Evolutionary conservation across 2,113 vertebrate species (phyloP).

Genomic region (Pygoscelis adeliae): DNA sequence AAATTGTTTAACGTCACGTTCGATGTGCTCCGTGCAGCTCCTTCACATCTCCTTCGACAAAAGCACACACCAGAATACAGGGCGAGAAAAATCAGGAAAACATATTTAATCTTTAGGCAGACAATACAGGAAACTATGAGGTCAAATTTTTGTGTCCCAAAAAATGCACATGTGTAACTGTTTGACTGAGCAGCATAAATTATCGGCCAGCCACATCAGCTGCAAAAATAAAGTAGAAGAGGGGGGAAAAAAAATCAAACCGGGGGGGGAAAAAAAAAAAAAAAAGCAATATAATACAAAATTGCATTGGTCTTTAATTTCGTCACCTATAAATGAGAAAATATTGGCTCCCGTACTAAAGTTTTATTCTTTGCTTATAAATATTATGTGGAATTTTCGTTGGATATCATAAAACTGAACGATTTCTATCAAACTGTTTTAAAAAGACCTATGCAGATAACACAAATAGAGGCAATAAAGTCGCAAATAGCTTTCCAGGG

Average conservation of each 20-base stretch:
- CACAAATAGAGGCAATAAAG: constrained; percentile 82
- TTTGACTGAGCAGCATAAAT: not conserved
- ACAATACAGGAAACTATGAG: not conserved
- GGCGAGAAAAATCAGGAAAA: not conserved
- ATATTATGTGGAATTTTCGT: constrained; percentile 79
- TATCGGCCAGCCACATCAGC: not conserved
- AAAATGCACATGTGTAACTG: not conserved
- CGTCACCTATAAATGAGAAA: constrained; percentile 80
- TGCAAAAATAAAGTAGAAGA: constrained; percentile 58
- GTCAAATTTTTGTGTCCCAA: not conserved
- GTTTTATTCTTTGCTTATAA: constrained; percentile 81
- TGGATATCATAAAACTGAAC: constrained; percentile 77
- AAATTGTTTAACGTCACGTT: not conserved
- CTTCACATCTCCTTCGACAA: not conserved
- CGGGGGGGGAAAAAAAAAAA: not conserved
- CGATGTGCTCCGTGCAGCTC: not conserved
- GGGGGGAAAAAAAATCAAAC: not conserved
- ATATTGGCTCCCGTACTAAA: constrained; percentile 80
- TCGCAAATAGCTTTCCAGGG: constrained; percentile 67
- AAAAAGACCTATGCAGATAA: constrained; percentile 79
- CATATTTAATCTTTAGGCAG: not conserved
- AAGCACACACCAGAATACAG: not conserved
- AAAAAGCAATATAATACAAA: constrained; percentile 57
- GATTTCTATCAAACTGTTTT: constrained; percentile 78
- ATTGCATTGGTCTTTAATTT: constrained; percentile 77